Percentiles rank a stretch among this genome's conserved stretches.
These are phyloP conservation scores for Philopotamus ludificatus DNA, from an alignment of 1,140 invertebrate genomes.

Conservation along the genomic window DNA sequence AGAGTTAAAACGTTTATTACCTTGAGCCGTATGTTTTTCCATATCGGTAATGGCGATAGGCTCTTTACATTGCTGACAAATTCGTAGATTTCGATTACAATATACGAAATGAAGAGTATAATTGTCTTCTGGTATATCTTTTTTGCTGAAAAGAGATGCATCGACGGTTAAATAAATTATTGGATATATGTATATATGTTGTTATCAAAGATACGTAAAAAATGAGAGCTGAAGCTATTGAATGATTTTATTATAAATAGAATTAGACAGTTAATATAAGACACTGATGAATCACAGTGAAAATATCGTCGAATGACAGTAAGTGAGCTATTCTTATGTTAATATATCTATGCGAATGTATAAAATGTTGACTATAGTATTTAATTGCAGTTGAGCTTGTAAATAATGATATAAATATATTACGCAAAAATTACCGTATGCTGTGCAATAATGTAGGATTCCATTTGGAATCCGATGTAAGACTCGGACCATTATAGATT, in stretches of 20 bases:
- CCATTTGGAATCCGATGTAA: too few species aligned
- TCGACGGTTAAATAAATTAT: too few species aligned
- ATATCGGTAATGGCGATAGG: constrained; percentile 49
- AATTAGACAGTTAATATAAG: neutral
- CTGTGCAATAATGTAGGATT: too few species aligned
- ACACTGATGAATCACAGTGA: neutral
- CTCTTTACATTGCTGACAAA: constrained; percentile 54
- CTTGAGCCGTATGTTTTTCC: constrained; percentile 44
- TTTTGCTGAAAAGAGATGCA: constrained; percentile 39
- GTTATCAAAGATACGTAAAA: neutral
- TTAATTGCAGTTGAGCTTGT: too few species aligned
- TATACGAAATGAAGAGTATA: constrained; percentile 51
- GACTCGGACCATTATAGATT: too few species aligned
- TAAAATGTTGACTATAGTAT: too few species aligned
- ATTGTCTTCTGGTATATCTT: constrained; percentile 48
- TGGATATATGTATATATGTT: too few species aligned
- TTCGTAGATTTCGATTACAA: constrained; percentile 49
- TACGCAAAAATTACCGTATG: too few species aligned
- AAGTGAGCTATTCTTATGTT: neutral
- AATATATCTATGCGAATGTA: neutral
- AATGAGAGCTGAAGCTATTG: neutral
- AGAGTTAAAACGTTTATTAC: too few species aligned
- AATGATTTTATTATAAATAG: neutral
- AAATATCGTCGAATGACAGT: neutral
- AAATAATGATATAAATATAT: neutral